Percentiles rank a stretch among this genome's conserved stretches.
phyloP scores from a whole-genome alignment of 1,140 invertebrate genomes.

The Bombus breviceps region DNA sequence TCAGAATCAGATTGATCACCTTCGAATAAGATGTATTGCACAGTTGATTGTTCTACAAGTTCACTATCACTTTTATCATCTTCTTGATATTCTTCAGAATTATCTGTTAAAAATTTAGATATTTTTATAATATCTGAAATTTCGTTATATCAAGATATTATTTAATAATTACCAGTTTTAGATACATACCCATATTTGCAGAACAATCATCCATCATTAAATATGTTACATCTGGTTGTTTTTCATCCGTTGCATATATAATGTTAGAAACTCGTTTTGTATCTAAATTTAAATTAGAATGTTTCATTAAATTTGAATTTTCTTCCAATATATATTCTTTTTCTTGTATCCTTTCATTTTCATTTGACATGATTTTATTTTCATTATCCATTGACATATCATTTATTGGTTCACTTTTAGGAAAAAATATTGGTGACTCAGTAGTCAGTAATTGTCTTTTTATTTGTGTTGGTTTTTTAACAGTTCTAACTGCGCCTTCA shows the following conservation, averaged over 20 bases:
- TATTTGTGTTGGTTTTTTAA: slow-evolving; percentile 78
- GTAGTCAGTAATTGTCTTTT: slow-evolving; percentile 73
- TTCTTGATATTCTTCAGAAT: slow-evolving; percentile 43
- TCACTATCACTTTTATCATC: slow-evolving; percentile 67
- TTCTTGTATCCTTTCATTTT: background rate
- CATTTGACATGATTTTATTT: slow-evolving; percentile 5
- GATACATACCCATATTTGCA: slow-evolving; percentile 58
- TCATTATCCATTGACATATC: slow-evolving; percentile 5
- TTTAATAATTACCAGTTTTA: slow-evolving; percentile 3
- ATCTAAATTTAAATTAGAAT: slow-evolving; percentile 12
- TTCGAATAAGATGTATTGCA: slow-evolving; percentile 77
- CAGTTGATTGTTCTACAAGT: slow-evolving; percentile 77
- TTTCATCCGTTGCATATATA: slow-evolving; percentile 40
- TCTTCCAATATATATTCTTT: slow-evolving; percentile 8
- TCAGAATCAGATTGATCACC: slow-evolving; percentile 77
- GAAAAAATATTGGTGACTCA: slow-evolving; percentile 58
- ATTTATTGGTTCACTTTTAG: slow-evolving; percentile 28
- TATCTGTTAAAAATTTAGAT: slow-evolving; percentile 29
- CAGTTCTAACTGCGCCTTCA: slow-evolving; percentile 80
- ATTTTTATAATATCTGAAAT: background rate
- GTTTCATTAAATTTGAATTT: slow-evolving; percentile 9
- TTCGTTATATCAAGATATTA: background rate
- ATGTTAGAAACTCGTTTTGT: slow-evolving; percentile 38
- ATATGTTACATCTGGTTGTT: slow-evolving; percentile 58
- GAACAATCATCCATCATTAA: slow-evolving; percentile 61